phyloP scores from a whole-genome alignment of 2,797 vertebrate genomes.

The Sebastes taczanowskii region DNA sequence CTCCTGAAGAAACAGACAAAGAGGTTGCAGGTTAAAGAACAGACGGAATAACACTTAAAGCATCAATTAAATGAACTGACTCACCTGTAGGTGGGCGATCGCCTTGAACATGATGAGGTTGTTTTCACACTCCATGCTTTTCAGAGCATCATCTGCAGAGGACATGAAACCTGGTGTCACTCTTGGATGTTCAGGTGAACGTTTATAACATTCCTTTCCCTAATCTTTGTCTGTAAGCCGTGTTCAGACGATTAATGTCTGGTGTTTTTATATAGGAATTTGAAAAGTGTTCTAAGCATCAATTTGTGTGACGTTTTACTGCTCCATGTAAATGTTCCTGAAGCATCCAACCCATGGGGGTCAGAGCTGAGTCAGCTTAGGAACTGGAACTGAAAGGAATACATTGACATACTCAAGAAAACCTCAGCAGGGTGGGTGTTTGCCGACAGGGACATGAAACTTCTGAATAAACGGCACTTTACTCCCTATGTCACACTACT shows the following conservation, averaged over 20 bases:
- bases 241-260: not conserved
- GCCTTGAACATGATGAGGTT: conserved; percentile 88
- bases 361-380: not conserved
- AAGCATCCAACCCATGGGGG: not conserved
- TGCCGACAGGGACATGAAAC: not conserved
- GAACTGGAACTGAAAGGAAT: not conserved
- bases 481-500: not conserved
- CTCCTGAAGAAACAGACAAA: conserved; percentile 78
- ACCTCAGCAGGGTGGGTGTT: not conserved
- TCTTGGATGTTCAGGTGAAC: not conserved
- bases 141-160: conserved; percentile 83
- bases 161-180: not conserved
- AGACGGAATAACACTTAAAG: not conserved
- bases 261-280: not conserved
- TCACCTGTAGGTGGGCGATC: conserved; percentile 89
- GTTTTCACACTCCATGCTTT: conserved; percentile 86
- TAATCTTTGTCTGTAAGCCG: not conserved
- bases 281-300: not conserved
- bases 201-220: not conserved
- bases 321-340: not conserved
- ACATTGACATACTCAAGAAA: not conserved
- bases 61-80: not conserved
- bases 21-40: not conserved
- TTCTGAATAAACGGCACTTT: not conserved
- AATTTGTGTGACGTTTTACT: not conserved